Base-by-base conservation (phyloP, 2,797 vertebrate species). In the Helarctos malayanus region DNA sequence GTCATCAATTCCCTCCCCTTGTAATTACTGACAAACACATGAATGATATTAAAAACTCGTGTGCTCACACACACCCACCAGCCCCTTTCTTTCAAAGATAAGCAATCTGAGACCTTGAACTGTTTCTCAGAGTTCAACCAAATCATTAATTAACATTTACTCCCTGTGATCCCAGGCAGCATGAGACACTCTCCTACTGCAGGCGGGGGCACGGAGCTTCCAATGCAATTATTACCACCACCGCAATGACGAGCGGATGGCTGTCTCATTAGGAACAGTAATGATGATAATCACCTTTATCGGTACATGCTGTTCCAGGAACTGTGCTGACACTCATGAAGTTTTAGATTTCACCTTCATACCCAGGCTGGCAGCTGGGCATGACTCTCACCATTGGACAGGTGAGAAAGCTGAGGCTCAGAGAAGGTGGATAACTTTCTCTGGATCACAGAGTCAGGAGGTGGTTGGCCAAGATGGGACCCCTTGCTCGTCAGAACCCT, bases 71-170 rank as follows among this genome's bases (percentile, higher is more conserved):
- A 80, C 35, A 75, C 38, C 19, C 2, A 1, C 16, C 54, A 52
- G 57, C 52, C 52, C 79, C 96, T 80, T 57, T 68, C 49, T 65
- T 84, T 63, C 79, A 54, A 89, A 96, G 78, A 96, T 45, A 69
- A 97, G 89, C 85, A 69, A 94, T 86, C 75, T 92, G 91, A 97
- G 91, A 81, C 16, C 21, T 56, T 85, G 78, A 90, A 88, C 32
- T 29, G 78, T 90, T 96, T 73, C 95, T 92, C 29, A 71, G 91
- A 71, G 91, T 49, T 95, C 94, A 79, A 94, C 78, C 89, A 97
- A 78, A 94, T 92, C 57, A 76, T 57, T 97, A 52, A 90, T 90
- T 89, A 95, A 88, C 82, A 82, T 68, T 68, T 95, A 71, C 52
- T 84, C 84, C 73, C 91, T 25, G 7, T 86, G 89, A 91, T 95